A percentile compares a stretch with the other conserved stretches of the same genome.
Evolutionary conservation across 2,888 invertebrate genomes (phyloP).

Genomic region (Caenorhabditis macrosperma): DNA sequence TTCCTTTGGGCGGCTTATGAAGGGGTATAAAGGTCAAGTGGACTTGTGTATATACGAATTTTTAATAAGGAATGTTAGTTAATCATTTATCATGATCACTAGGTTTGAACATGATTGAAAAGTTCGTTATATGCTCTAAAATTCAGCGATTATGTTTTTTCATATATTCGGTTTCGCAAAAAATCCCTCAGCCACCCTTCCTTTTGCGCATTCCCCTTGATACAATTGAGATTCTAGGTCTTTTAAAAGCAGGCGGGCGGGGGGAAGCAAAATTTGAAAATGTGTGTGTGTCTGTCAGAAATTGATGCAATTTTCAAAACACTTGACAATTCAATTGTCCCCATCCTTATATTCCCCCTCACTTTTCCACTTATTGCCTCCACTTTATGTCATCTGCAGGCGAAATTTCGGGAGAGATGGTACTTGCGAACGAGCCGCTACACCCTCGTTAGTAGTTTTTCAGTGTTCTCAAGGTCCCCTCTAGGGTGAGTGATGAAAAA

Average conservation of each 20-base stretch:
- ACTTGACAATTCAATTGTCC: conserved; percentile 52
- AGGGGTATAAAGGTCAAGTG: conserved; percentile 34
- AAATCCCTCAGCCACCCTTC: no score
- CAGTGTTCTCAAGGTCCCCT: background rate
- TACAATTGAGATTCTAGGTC: no score
- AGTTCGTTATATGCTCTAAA: no score
- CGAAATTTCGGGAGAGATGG: background rate
- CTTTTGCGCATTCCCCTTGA: no score
- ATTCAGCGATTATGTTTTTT: no score
- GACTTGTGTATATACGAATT: conserved; percentile 6
- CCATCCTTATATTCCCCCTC: background rate
- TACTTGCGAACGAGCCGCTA: background rate
- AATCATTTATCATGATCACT: no score
- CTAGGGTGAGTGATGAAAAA: no score
- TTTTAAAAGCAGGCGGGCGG: no score
- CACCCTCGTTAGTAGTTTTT: background rate
- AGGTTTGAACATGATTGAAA: no score
- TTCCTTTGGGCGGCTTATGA: conserved; percentile 26
- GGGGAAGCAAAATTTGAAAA: background rate
- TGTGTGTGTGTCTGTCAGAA: conserved; percentile 14
- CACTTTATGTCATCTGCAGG: conserved; percentile 40
- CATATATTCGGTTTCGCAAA: no score
- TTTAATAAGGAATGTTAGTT: background rate
- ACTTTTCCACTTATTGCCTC: background rate
- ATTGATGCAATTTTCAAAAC: conserved; percentile 58